Evolutionary conservation across 2,113 vertebrate species (phyloP).

Genomic region (Aptenodytes patagonicus): DNA sequence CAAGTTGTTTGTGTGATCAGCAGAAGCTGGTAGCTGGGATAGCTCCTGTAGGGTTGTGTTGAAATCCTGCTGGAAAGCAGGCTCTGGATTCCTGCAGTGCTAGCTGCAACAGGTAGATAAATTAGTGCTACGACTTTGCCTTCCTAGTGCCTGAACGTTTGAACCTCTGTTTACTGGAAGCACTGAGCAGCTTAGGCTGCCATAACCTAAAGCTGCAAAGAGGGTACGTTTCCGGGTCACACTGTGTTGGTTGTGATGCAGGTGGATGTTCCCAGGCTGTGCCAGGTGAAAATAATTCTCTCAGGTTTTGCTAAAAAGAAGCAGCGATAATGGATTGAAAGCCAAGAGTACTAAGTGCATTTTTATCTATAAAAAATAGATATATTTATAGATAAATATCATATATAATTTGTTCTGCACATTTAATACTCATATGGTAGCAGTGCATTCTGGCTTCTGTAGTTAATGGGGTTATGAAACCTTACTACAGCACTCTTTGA

Average conservation of each 20-base stretch:
- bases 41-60: background rate
- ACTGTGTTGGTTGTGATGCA: background rate
- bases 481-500: background rate
- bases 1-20: background rate
- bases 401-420: background rate
- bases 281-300: background rate
- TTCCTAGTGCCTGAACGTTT: background rate
- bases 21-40: background rate
- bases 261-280: background rate
- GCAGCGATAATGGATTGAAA: background rate
- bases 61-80: background rate
- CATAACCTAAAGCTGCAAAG: background rate
- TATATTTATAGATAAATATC: background rate
- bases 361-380: background rate
- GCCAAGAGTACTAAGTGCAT: background rate
- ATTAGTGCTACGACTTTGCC: background rate
- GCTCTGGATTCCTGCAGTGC: background rate
- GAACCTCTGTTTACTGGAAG: background rate
- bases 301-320: background rate
- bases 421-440: background rate
- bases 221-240: background rate
- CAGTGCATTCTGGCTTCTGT: background rate
- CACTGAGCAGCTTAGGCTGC: background rate
- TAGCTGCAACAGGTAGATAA: background rate
- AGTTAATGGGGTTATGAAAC: background rate